Conservation (phyloP, 2,888 invertebrate species). For the Cheilosia vulpina region DNA sequence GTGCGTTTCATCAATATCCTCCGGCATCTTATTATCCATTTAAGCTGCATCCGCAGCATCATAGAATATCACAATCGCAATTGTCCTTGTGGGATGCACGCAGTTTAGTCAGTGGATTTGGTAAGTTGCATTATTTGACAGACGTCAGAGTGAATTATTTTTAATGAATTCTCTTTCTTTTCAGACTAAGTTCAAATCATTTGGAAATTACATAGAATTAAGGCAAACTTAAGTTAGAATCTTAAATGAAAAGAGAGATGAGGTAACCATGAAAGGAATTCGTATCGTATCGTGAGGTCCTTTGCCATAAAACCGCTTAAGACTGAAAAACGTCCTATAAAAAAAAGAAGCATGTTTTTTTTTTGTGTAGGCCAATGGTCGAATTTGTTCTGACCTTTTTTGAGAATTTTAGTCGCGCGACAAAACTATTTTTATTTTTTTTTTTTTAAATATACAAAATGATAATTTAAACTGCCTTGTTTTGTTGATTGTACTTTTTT, state of each 20-base stretch:
- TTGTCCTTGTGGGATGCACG: constrained; percentile 83
- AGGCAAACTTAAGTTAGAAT: constrained; percentile 37
- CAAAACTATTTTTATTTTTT: constrained; percentile 30
- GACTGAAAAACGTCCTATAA: constrained; percentile 83
- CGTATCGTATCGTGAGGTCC: constrained; percentile 72
- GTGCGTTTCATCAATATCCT: constrained; percentile 81
- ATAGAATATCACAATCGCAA: constrained; percentile 82
- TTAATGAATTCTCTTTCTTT: constrained; percentile 4
- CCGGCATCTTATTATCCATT: constrained; percentile 81
- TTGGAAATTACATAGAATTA: constrained; percentile 28
- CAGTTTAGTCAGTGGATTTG: constrained; percentile 82
- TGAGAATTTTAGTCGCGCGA: constrained; percentile 60
- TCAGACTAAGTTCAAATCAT: constrained; percentile 45
- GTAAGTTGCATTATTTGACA: constrained; percentile 72
- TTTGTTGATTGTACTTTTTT: constrained; percentile 58
- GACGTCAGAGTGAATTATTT: constrained; percentile 8
- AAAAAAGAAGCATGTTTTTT: constrained; percentile 39
- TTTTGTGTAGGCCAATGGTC: constrained; percentile 64
- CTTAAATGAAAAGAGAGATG: constrained; percentile 47
- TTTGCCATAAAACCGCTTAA: constrained; percentile 81
- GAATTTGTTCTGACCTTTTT: constrained; percentile 60
- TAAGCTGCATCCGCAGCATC: constrained; percentile 81
- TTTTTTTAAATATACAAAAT: constrained; percentile 37
- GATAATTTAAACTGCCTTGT: constrained; percentile 63
- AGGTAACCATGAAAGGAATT: constrained; percentile 69